phyloP scores from a whole-genome alignment of 2,888 invertebrate genomes.

The Trichogramma evanescens region DNA sequence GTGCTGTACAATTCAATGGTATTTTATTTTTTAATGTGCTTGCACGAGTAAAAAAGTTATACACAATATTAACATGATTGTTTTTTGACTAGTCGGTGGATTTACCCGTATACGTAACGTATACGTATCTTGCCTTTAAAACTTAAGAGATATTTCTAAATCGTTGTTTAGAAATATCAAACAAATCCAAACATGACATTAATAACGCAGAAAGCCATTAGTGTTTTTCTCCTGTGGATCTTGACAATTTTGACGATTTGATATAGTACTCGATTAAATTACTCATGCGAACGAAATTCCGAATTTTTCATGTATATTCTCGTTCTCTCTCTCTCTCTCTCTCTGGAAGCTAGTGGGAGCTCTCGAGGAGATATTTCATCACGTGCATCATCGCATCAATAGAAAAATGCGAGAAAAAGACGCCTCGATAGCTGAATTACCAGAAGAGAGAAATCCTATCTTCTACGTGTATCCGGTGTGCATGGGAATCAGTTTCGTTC shows the following conservation, averaged over 20 bases:
- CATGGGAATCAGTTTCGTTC: constrained; percentile 26
- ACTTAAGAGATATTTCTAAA: too few species aligned
- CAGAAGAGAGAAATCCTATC: constrained; percentile 35
- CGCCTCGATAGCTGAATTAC: constrained; percentile 28
- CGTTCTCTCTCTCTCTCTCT: not conserved
- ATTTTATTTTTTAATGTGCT: too few species aligned
- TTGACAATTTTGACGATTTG: not conserved
- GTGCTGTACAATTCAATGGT: too few species aligned
- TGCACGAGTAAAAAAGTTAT: too few species aligned
- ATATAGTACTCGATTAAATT: not conserved
- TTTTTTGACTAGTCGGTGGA: too few species aligned
- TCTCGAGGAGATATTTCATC: constrained; percentile 32
- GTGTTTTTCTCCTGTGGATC: not conserved
- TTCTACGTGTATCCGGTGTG: constrained; percentile 35
- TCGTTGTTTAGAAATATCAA: too few species aligned
- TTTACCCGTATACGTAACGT: too few species aligned
- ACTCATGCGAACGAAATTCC: not conserved
- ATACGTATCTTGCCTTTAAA: too few species aligned
- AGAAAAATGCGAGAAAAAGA: constrained; percentile 21
- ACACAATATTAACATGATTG: too few species aligned
- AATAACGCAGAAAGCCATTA: too few species aligned
- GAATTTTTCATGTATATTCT: not conserved
- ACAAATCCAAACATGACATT: too few species aligned
- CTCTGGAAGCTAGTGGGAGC: constrained; percentile 22
- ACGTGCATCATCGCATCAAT: constrained; percentile 32